phyloP scores from a whole-genome alignment of 2,888 invertebrate species.

The Hylaea fasciaria region DNA sequence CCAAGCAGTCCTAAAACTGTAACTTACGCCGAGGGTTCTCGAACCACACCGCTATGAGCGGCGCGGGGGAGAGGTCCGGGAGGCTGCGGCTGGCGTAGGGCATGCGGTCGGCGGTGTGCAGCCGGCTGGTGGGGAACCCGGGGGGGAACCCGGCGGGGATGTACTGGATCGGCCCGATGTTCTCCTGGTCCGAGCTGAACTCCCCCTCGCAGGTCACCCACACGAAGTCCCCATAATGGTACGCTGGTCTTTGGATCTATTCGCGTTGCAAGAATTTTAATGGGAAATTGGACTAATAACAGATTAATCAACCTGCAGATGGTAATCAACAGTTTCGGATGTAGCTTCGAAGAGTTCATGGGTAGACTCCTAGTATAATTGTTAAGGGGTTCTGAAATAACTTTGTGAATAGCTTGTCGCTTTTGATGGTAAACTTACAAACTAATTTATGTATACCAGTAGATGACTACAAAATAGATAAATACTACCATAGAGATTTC shows the following conservation, averaged over 20 bases:
- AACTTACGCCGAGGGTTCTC: constrained; percentile 75
- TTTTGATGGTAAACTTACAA: no score
- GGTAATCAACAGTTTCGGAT: no score
- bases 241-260: constrained; percentile 65
- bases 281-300: no score
- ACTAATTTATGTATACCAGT: no score
- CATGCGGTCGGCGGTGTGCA: constrained; percentile 75
- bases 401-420: no score
- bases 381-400: no score
- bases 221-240: constrained; percentile 84
- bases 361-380: no score
- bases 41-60: constrained; percentile 71
- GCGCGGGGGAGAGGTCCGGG: constrained; percentile 69
- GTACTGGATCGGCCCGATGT: constrained; percentile 89
- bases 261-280: no score
- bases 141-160: constrained; percentile 86
- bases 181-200: constrained; percentile 90
- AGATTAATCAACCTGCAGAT: no score
- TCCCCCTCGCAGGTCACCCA: constrained; percentile 95
- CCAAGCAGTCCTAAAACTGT: background rate
- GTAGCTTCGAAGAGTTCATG: no score
- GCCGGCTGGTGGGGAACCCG: constrained; percentile 75
- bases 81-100: constrained; percentile 62
- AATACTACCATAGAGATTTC: no score
- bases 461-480: no score